Evolutionary conservation across 1,140 invertebrate species (phyloP), one percentile per base, ranked within the genome.

Genomic region (Eumaeus atala): DNA sequence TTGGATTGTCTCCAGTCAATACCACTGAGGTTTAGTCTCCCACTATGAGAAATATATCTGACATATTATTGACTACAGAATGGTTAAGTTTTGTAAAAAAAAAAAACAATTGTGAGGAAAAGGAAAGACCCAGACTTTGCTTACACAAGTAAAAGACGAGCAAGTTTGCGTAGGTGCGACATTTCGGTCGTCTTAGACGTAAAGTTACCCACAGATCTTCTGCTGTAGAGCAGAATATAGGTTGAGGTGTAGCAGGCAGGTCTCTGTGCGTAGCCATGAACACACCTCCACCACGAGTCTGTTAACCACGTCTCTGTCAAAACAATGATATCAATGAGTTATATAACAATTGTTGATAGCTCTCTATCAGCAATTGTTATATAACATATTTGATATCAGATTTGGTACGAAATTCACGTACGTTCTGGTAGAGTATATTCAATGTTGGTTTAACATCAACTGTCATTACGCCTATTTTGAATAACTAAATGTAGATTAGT

Each of bases 251-350:
- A 7, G 17, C 2, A 6, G 40, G 9, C 1, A 44, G 9, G 9
- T 16, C 12, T 16, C 17, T 44, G 1, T 14, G 7, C 9, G 40
- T 16, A 9, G 40, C 40, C 9, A 44, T 44, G 12, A 44, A 17
- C 17, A 44, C 40, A 16, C 40, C 62, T 33, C 66, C 66, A 10
- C 66, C 60, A 1, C 59, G 60, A 9, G 51, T 18, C 17, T 64
- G 54, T 9, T 34, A 66, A 52, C 63, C 64, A 69, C 28, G 51
- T 62, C 12, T 62, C 67, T 0, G 67, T 60, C 10, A 69, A 21
- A 12, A 61, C 9, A n/a, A 66, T 56, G 48, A 66, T 56, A 44
- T 66, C 61, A 56, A 67, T 10, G 12, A 33, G 18, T 38, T n/a
- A 1, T 38, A n/a, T 12, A 4, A 47, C 9, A 58, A 7, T 38